A percentile compares a stretch with the other conserved stretches of the same genome.
These are phyloP conservation scores for Tipula vernalis DNA, from an alignment of 2,888 invertebrate genomes.

Conservation along the genomic window DNA sequence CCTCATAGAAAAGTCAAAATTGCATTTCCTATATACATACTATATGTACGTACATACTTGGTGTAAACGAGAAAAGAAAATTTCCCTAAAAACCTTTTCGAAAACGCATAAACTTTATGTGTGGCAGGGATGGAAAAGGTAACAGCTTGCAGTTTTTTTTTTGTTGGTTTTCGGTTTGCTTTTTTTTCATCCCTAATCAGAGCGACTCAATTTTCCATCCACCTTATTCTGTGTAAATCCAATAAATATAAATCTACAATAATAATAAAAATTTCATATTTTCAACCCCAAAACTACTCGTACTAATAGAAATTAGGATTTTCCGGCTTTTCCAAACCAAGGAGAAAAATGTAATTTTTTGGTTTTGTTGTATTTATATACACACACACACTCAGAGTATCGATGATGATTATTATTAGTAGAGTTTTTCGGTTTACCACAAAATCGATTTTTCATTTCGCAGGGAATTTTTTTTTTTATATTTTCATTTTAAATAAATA, in stretches of 20 bases:
- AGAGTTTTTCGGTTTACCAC: neutral
- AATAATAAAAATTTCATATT: conserved; percentile 4
- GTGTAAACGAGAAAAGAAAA: neutral
- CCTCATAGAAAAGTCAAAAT: neutral
- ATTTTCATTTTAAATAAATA: neutral
- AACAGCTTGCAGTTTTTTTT: conserved; percentile 4
- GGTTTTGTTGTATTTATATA: neutral
- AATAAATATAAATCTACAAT: neutral
- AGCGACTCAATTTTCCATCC: neutral
- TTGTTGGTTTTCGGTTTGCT: neutral
- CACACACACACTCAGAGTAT: neutral
- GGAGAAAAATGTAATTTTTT: neutral
- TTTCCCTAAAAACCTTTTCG: neutral
- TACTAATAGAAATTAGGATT: conserved; percentile 4
- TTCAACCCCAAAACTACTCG: neutral
- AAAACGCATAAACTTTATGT: neutral
- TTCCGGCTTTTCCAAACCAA: neutral
- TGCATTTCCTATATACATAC: neutral
- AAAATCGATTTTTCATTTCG: conserved; percentile 4
- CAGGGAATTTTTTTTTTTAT: neutral
- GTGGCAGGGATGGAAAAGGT: neutral
- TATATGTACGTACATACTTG: neutral
- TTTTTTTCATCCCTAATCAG: neutral
- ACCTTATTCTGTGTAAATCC: neutral
- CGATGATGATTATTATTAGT: neutral